phyloP scores from a whole-genome alignment of 2,113 vertebrate species.

The Piaya cayana region DNA sequence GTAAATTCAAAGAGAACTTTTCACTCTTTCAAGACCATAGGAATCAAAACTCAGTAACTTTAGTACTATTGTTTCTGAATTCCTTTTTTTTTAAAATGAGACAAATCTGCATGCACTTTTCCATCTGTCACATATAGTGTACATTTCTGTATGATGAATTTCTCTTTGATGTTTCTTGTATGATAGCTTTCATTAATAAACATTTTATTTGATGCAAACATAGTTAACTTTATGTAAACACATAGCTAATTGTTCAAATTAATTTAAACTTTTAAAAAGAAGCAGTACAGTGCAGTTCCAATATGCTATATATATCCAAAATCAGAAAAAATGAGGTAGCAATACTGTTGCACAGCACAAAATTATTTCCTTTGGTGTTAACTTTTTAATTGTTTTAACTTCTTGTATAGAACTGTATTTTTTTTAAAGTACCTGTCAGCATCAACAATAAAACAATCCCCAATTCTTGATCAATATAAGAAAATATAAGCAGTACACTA shows the following conservation, averaged over 20 bases:
- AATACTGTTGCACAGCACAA: conserved; percentile 54
- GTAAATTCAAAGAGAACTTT: conserved; percentile 84
- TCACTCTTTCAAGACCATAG: conserved; percentile 78
- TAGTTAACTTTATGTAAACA: conserved; percentile 80
- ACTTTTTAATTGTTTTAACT: conserved; percentile 39
- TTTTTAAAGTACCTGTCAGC: neutral
- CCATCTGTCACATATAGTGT: conserved; percentile 78
- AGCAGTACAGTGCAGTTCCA: conserved; percentile 56
- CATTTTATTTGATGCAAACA: conserved; percentile 81
- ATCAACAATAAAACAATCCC: conserved; percentile 41
- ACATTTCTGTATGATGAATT: conserved; percentile 81
- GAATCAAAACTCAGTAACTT: conserved; percentile 69
- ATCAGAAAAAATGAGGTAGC: conserved; percentile 41
- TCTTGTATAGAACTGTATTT: conserved; percentile 36
- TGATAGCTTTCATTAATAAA: conserved; percentile 86
- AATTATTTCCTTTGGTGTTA: conserved; percentile 52
- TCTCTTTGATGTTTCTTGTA: conserved; percentile 85
- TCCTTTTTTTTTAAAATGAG: conserved; percentile 57
- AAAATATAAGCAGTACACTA: neutral
- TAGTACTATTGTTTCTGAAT: conserved; percentile 72
- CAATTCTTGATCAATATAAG: neutral
- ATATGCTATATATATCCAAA: conserved; percentile 33
- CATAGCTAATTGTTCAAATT: conserved; percentile 63
- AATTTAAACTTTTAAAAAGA: conserved; percentile 63
- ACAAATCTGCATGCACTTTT: conserved; percentile 81